phyloP scores from a whole-genome alignment of 92 coral and sea anemone species.

The Plumapathes pennacea region DNA sequence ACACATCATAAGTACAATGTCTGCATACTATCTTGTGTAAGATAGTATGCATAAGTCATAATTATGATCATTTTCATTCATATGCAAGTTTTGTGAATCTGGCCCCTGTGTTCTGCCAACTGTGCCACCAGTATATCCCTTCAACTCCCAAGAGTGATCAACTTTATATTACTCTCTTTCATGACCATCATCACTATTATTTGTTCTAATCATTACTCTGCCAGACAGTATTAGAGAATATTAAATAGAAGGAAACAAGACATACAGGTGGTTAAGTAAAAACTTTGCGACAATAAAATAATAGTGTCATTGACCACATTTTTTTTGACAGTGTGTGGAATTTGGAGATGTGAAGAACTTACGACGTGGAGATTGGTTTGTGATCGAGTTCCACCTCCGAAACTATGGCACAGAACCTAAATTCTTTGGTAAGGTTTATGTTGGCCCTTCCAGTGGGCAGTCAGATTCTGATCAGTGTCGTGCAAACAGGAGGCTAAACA shows the following conservation, averaged over 20 bases:
- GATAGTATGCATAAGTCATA: too few species aligned
- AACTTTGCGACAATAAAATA: too few species aligned
- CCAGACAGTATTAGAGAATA: too few species aligned
- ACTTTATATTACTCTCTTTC: neutral
- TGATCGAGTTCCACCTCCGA: constrained; percentile 84
- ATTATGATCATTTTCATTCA: neutral
- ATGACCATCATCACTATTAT: neutral
- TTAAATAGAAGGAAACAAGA: too few species aligned
- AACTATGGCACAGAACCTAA: constrained; percentile 30
- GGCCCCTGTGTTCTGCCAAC: neutral
- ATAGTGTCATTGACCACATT: too few species aligned
- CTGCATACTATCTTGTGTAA: too few species aligned
- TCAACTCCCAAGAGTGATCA: neutral
- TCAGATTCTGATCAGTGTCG: constrained; percentile 30
- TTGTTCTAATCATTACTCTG: too few species aligned
- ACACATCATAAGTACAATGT: too few species aligned
- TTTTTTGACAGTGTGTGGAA: constrained; percentile 64
- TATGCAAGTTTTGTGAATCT: neutral
- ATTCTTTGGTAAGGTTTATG: constrained; percentile 44
- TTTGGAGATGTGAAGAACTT: constrained; percentile 68
- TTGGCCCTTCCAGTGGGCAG: constrained; percentile 38
- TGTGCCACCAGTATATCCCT: neutral
- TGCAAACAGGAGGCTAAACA: constrained; percentile 30
- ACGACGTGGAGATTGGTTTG: constrained; percentile 77
- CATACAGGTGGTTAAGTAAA: too few species aligned